phyloP scores from a whole-genome alignment of 2,113 vertebrate species.

The Thalassoma bifasciatum region DNA sequence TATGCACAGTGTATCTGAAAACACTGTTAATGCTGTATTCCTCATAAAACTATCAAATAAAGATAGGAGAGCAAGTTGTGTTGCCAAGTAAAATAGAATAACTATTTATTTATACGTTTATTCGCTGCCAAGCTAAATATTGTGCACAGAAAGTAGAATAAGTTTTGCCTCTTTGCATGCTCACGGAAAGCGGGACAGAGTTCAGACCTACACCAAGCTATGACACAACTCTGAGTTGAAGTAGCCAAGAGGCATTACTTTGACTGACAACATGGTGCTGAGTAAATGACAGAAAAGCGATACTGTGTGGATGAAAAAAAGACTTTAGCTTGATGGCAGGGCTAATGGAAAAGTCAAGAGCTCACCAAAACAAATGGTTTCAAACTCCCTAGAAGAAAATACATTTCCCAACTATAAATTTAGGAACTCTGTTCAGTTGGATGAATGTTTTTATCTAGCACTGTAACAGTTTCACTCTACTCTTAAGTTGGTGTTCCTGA shows the following conservation, averaged over 20 bases:
- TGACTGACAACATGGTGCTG: constrained; percentile 15
- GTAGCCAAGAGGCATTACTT: constrained; percentile 11
- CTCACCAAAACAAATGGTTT: constrained; percentile 3
- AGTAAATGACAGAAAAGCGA: neutral
- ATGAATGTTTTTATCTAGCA: neutral
- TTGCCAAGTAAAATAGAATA: constrained; percentile 61
- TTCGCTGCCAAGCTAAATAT: constrained; percentile 48
- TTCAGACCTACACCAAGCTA: constrained; percentile 38
- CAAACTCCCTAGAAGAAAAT: neutral
- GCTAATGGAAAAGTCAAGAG: neutral
- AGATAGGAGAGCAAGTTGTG: constrained; percentile 36
- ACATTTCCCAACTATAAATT: neutral
- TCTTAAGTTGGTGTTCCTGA: neutral
- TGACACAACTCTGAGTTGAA: neutral
- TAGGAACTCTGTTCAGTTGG: neutral
- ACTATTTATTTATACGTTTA: constrained; percentile 43
- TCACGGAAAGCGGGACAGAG: constrained; percentile 34
- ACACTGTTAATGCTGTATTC: constrained; percentile 35
- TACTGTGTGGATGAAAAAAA: neutral
- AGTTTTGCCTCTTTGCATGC: constrained; percentile 23
- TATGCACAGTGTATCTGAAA: too few relatives aligned
- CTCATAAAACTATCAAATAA: constrained; percentile 54
- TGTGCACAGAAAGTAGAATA: constrained; percentile 26
- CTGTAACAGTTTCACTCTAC: neutral
- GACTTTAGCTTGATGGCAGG: neutral